Conservation (phyloP, 2,113 vertebrate species). For the Platysternon megacephalum region DNA sequence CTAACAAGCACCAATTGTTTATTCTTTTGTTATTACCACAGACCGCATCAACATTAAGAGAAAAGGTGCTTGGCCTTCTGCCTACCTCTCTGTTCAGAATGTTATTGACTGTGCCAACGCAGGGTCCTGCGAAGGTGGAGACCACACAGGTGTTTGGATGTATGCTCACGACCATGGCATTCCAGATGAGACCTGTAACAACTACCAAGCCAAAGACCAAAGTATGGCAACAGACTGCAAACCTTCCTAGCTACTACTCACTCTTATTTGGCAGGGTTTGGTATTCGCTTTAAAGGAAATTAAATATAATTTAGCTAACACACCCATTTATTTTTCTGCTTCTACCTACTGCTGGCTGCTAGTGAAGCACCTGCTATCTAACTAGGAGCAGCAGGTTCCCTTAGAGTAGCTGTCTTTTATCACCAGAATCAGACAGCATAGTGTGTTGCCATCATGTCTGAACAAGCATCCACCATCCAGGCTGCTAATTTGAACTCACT, state of each 20-base stretch:
- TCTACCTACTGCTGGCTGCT: neutral
- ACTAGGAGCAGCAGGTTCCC: slow-evolving; percentile 17
- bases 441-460: neutral
- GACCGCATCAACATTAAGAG: slow-evolving; percentile 97
- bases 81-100: slow-evolving; percentile 93
- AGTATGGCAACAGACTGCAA: slow-evolving; percentile 70
- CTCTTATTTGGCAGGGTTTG: neutral
- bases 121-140: slow-evolving; percentile 90
- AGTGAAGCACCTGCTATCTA: neutral
- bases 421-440: neutral
- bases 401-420: neutral
- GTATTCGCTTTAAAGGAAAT: neutral
- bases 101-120: slow-evolving; percentile 90
- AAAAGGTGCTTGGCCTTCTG: slow-evolving; percentile 91
- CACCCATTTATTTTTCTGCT: neutral
- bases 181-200: slow-evolving; percentile 98
- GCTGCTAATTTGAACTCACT: slow-evolving; percentile 23
- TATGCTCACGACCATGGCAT: slow-evolving; percentile 91
- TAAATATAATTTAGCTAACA: neutral
- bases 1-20: neutral
- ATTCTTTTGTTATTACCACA: slow-evolving; percentile 43
- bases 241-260: neutral
- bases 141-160: slow-evolving; percentile 88
- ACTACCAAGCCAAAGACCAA: slow-evolving; percentile 98
- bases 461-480: slow-evolving; percentile 15